phyloP scores from a whole-genome alignment of 1,140 invertebrate species.

The Drosophila sucinea region DNA sequence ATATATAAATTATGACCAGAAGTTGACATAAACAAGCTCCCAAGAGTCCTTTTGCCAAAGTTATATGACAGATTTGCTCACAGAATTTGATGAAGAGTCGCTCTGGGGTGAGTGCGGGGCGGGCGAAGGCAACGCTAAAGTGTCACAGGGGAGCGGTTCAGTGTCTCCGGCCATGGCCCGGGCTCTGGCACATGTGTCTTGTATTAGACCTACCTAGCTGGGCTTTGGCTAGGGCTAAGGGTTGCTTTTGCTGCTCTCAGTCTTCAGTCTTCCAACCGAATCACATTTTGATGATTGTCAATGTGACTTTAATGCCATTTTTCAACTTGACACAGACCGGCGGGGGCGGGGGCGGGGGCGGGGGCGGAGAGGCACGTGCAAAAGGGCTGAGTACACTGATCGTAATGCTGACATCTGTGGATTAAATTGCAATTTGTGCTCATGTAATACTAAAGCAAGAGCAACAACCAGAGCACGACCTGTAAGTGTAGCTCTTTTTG shows the following conservation, averaged over 20 bases:
- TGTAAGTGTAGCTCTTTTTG: constrained; percentile 46
- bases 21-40: constrained; percentile 83
- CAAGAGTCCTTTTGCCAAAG: constrained; percentile 78
- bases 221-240: constrained; percentile 15
- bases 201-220: constrained; percentile 22
- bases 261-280: constrained; percentile 55
- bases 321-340: constrained; percentile 69
- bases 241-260: constrained; percentile 53
- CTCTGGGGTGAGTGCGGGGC: constrained; percentile 1
- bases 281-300: constrained; percentile 82
- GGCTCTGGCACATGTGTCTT: constrained; percentile 61
- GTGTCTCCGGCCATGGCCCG: constrained; percentile 18
- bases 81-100: constrained; percentile 70
- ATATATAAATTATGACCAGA: constrained; percentile 79
- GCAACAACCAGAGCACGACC: constrained; percentile 13
- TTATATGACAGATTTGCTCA: constrained; percentile 82
- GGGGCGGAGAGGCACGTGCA: constrained; percentile 57
- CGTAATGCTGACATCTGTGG: constrained; percentile 83
- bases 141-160: constrained; percentile 65
- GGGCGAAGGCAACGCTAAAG: constrained; percentile 59
- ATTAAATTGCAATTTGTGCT: constrained; percentile 83
- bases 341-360: background rate
- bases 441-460: constrained; percentile 77
- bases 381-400: constrained; percentile 68
- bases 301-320: constrained; percentile 83